Evolutionary conservation across 2,113 vertebrate genomes (phyloP), one percentile per base, ranked within the genome.

Genomic region (Rhodinocichla rosea): DNA sequence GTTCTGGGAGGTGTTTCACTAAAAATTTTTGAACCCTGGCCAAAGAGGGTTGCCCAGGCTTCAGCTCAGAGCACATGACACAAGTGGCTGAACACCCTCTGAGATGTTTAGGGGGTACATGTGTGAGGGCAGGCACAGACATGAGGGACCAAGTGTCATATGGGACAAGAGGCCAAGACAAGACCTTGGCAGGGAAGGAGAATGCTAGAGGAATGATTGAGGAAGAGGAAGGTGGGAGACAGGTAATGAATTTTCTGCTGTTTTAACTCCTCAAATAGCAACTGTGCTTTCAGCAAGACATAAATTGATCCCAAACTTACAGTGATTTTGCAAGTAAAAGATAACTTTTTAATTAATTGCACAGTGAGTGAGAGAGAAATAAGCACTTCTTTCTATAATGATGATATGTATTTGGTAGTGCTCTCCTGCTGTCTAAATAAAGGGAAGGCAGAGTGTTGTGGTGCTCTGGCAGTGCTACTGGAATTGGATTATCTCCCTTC

Each of bases 401-500:
- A 79, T 57, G 63, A 75, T 89, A 57, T 83, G 87, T 11, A 1
- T 80, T 74, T 86, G 62, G 40, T 78, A 17, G 17, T 71, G 55
- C 16, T 56, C 30, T 82, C 40, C 26, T 60, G 57, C 15, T 89
- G 64, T 74, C 49, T 53, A 74, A 55, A 87, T 71, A 88, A 83
- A 96, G 74, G 71, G 35, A 53, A 91, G 33, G 45, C 55, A 93
- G 84, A 62, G 63, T 49, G 9, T 35, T 80, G 52, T 71, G 73
- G 87, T 90, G 83, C 22, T 96, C 94, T 95, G 87, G 87, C 74
- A 89, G 73, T 1, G 5, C 55, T 55, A 81, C 75, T 81, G 60
- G 62, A 94, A 97, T 93, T 90, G 67, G 62, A 95, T 97, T 97
- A 96, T 79, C 76, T 83, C 56, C 65, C 37, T 27, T 95, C 62